phyloP scores from a whole-genome alignment of 2,113 vertebrate genomes.

The Smithornis capensis region DNA sequence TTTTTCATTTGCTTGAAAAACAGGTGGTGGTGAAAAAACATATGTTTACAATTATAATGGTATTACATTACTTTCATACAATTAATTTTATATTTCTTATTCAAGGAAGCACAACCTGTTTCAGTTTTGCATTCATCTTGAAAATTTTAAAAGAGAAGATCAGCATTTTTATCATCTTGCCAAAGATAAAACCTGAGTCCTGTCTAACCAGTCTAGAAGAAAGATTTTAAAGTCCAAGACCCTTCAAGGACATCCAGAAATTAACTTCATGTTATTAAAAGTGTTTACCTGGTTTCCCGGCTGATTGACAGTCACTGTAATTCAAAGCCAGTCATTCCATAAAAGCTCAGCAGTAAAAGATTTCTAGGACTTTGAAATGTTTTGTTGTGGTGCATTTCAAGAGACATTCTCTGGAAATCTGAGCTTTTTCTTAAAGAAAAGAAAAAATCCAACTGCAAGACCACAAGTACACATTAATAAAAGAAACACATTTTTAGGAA shows the following conservation, averaged over 20 bases:
- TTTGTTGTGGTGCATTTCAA: neutral
- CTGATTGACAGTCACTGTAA: neutral
- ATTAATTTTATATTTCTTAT: neutral
- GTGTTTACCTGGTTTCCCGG: neutral
- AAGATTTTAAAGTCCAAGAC: neutral
- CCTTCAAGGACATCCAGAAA: neutral
- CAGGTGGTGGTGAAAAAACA: neutral
- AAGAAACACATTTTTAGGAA: accelerated
- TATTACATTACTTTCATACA: neutral
- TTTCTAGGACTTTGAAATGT: neutral
- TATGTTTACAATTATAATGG: neutral
- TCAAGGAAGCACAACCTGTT: neutral
- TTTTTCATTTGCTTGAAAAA: neutral
- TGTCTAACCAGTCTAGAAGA: neutral
- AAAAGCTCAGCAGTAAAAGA: neutral
- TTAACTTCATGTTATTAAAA: neutral
- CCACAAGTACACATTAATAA: neutral
- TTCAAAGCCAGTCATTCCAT: neutral
- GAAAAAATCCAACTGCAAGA: accelerated
- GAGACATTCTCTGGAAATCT: neutral
- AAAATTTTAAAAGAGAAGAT: neutral
- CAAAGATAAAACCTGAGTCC: neutral
- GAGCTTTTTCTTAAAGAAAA: neutral
- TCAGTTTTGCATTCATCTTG: neutral
- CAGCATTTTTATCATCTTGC: neutral